phyloP scores from a whole-genome alignment of 2,888 invertebrate genomes.

The Aradus depressus region DNA sequence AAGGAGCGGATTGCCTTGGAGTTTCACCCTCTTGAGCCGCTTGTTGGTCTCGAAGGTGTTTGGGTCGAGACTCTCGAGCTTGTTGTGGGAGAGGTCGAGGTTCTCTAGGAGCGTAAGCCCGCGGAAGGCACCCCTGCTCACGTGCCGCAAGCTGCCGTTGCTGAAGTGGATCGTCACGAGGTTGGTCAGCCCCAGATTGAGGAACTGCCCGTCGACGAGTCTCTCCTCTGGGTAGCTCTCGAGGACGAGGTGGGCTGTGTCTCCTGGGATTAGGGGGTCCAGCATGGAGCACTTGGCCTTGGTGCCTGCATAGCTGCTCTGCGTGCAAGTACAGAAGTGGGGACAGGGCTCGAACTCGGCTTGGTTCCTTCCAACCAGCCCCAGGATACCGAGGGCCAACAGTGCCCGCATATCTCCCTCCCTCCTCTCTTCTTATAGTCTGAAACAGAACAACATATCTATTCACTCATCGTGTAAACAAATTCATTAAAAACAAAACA shows the following conservation, averaged over 20 bases:
- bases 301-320: constrained; percentile 10
- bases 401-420: no score
- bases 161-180: constrained; percentile 56
- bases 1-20: constrained; percentile 49
- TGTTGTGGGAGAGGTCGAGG: constrained; percentile 19
- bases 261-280: background rate
- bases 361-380: no score
- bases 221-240: constrained; percentile 17
- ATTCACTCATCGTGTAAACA: no score
- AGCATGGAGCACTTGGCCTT: constrained; percentile 9
- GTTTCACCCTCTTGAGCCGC: constrained; percentile 52
- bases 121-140: constrained; percentile 20
- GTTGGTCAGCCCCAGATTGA: constrained; percentile 50
- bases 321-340: constrained; percentile 9
- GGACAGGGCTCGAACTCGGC: constrained; percentile 10
- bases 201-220: constrained; percentile 49
- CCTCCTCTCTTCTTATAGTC: no score
- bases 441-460: no score
- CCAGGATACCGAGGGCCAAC: background rate
- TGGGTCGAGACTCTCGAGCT: constrained; percentile 35
- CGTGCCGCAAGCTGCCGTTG: constrained; percentile 43
- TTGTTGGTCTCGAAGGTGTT: constrained; percentile 57
- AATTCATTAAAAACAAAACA: no score
- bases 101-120: constrained; percentile 22
- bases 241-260: constrained; percentile 15